Evolutionary conservation across 2,888 invertebrate species (phyloP).

Genomic region (Automeris io): DNA sequence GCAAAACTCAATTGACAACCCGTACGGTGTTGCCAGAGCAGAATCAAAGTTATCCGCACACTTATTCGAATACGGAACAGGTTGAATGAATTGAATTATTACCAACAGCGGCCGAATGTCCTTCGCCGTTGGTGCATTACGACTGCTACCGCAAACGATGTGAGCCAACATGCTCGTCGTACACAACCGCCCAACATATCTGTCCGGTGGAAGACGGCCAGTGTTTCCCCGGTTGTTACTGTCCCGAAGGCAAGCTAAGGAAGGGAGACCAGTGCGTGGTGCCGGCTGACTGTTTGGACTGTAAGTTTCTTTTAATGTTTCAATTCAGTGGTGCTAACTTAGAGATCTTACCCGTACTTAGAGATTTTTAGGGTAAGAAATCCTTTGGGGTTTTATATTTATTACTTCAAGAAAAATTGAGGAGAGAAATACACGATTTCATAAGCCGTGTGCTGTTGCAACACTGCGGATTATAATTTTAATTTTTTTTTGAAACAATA

Average conservation of each 20-base stretch:
- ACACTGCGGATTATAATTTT: not conserved
- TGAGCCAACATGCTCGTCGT: slow-evolving; percentile 84
- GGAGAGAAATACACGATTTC: too few relatives aligned
- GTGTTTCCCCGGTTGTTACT: slow-evolving; percentile 91
- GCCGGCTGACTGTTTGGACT: slow-evolving; percentile 85
- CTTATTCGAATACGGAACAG: too few relatives aligned
- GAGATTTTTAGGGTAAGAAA: too few relatives aligned
- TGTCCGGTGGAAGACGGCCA: slow-evolving; percentile 81
- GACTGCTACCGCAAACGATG: slow-evolving; percentile 89
- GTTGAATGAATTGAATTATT: not conserved
- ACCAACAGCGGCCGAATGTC: slow-evolving; percentile 81
- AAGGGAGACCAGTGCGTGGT: slow-evolving; percentile 82
- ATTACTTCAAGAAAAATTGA: too few relatives aligned
- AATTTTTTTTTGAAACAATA: not conserved
- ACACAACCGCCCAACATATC: slow-evolving; percentile 50
- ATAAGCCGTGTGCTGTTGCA: too few relatives aligned
- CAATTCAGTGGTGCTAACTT: too few relatives aligned
- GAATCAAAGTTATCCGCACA: too few relatives aligned
- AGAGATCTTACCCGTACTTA: too few relatives aligned
- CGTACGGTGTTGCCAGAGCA: too few relatives aligned
- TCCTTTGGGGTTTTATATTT: too few relatives aligned
- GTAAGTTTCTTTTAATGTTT: slow-evolving; percentile 59
- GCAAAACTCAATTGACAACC: too few relatives aligned
- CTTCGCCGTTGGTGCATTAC: slow-evolving; percentile 85
- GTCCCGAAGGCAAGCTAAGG: slow-evolving; percentile 82